Evolutionary conservation across 2,888 invertebrate species (phyloP).

Genomic region (Agrotis exclamationis): DNA sequence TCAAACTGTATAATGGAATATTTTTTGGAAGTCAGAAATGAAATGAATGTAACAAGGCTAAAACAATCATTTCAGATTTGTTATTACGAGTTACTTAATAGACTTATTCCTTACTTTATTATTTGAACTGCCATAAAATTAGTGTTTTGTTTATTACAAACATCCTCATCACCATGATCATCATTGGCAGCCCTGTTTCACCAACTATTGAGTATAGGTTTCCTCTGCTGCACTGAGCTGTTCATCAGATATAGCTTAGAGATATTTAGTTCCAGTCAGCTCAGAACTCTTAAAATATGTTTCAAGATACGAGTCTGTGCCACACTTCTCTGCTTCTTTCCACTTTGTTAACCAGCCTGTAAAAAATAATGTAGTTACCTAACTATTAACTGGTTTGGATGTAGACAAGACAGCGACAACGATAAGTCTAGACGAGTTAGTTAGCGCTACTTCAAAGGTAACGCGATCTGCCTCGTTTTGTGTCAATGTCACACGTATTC

Average conservation of each 20-base stretch:
- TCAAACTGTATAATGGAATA: not conserved
- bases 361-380: slow-evolving; percentile 16
- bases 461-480: slow-evolving; percentile 35
- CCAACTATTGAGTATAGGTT: too few species aligned
- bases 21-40: not conserved
- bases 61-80: not conserved
- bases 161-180: too few species aligned
- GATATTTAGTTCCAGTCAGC: not conserved
- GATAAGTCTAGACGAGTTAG: slow-evolving; percentile 34
- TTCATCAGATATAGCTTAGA: too few species aligned
- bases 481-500: slow-evolving; percentile 39
- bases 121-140: not conserved
- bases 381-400: slow-evolving; percentile 8
- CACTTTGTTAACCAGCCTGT: not conserved
- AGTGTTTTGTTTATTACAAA: not conserved
- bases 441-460: slow-evolving; percentile 39
- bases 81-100: not conserved
- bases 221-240: too few species aligned
- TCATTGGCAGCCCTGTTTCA: too few species aligned
- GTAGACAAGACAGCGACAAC: slow-evolving; percentile 13
- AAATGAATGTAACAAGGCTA: not conserved
- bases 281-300: not conserved
- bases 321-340: not conserved
- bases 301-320: not conserved
- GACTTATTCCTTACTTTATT: not conserved